Conservation (phyloP, 2,797 vertebrate genomes). For the Gephyroberyx darwinii region DNA sequence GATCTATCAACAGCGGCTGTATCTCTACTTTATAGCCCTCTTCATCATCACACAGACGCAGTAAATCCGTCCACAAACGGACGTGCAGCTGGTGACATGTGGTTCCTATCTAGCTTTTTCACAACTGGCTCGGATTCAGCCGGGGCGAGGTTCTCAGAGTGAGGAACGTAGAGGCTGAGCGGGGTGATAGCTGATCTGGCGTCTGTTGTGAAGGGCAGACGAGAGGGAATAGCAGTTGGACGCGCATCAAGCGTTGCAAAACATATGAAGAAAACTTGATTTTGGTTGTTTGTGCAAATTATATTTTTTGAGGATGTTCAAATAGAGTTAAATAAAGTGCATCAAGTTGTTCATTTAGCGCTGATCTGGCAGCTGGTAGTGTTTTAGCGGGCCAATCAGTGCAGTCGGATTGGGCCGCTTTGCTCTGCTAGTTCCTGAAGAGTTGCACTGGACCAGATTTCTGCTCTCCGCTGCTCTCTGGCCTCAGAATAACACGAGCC, state of each 20-base stretch:
- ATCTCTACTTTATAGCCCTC: conserved; percentile 57
- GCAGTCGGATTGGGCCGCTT: neutral
- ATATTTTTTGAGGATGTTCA: conserved; percentile 13
- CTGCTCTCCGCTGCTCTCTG: conserved; percentile 23
- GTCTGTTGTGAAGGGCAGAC: conserved; percentile 35
- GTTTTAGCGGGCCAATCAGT: conserved; percentile 33
- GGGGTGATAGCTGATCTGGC: conserved; percentile 38
- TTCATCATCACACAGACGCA: conserved; percentile 64
- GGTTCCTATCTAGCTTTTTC: conserved; percentile 62
- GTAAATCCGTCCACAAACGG: conserved; percentile 66
- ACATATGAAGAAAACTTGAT: neutral
- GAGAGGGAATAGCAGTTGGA: conserved; percentile 2
- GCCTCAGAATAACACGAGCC: conserved; percentile 47
- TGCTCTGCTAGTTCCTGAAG: conserved; percentile 14
- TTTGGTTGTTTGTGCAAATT: neutral
- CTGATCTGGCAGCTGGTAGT: conserved; percentile 48
- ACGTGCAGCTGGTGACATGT: conserved; percentile 66
- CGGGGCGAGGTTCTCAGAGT: conserved; percentile 7
- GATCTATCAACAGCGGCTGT: conserved; percentile 61
- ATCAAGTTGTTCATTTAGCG: conserved; percentile 34
- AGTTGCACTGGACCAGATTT: neutral
- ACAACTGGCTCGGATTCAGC: conserved; percentile 40
- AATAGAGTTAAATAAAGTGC: neutral
- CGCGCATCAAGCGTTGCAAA: conserved; percentile 28
- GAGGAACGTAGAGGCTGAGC: neutral